Evolutionary conservation across 1,140 invertebrate species (phyloP).

Genomic region (Stratiolaelaps scimitus): DNA sequence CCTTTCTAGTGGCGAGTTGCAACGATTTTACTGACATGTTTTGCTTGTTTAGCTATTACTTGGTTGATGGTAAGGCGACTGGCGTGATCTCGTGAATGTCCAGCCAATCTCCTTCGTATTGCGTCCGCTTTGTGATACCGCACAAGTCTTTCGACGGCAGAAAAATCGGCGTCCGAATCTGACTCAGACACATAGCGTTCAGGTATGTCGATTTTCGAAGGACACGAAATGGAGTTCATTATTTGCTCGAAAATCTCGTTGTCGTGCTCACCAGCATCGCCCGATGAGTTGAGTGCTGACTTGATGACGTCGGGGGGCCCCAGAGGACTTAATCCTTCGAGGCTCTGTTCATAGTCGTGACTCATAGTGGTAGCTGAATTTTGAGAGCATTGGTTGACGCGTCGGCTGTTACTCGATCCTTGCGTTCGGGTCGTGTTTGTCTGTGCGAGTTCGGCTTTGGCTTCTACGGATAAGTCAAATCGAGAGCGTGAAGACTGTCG

Average conservation of each 20-base stretch:
- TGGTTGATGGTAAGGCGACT: conserved; percentile 7
- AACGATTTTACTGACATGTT: conserved; percentile 25
- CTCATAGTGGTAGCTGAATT: too few species aligned
- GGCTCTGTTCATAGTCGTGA: background rate
- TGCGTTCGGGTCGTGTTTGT: background rate
- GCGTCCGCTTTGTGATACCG: conserved; percentile 18
- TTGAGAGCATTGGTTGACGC: too few species aligned
- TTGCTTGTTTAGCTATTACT: conserved; percentile 20
- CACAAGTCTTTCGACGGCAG: background rate
- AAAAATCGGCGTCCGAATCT: conserved; percentile 17
- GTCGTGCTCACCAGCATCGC: conserved; percentile 1
- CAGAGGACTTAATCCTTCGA: background rate
- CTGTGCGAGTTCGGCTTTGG: background rate
- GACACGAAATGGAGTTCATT: conserved; percentile 14
- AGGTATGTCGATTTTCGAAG: conserved; percentile 15
- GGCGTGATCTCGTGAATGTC: conserved; percentile 19
- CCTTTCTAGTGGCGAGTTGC: background rate
- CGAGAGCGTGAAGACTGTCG: background rate
- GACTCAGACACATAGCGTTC: conserved; percentile 20
- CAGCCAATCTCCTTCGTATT: background rate
- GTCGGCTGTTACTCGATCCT: background rate
- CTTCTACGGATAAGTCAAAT: background rate
- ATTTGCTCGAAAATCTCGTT: conserved; percentile 27
- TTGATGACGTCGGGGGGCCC: conserved; percentile 7
- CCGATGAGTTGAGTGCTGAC: conserved; percentile 6